Conservation (phyloP, 2,797 vertebrate genomes). For the Lindbergichthys nudifrons region DNA sequence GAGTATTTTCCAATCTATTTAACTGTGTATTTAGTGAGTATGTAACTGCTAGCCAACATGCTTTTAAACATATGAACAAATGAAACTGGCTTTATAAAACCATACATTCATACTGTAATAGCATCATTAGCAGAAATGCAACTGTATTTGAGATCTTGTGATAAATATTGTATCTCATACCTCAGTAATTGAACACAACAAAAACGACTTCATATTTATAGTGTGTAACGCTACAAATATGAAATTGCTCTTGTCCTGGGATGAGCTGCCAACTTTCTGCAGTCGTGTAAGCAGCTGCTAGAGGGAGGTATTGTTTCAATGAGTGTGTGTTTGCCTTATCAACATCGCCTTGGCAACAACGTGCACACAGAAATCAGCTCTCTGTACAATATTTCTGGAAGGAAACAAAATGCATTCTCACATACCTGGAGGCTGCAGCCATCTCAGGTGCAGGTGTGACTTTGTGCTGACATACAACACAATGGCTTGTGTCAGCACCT, state of each 20-base stretch:
- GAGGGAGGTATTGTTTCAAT: slow-evolving; percentile 16
- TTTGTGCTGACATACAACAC: slow-evolving; percentile 24
- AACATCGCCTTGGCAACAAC: neutral
- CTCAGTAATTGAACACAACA: neutral
- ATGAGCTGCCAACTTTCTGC: neutral
- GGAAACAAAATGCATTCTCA: neutral
- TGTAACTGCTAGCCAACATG: neutral
- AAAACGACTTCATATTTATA: neutral
- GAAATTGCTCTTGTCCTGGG: neutral
- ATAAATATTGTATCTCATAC: neutral
- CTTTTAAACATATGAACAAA: neutral
- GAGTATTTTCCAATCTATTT: slow-evolving; percentile 7
- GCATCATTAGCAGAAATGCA: neutral
- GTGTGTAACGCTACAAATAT: neutral
- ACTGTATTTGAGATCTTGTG: neutral
- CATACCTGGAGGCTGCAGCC: slow-evolving; percentile 9
- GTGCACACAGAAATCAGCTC: neutral
- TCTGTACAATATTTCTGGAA: neutral
- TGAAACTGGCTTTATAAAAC: neutral
- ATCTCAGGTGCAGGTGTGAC: slow-evolving; percentile 19
- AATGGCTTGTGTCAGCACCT: slow-evolving; percentile 45
- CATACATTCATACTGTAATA: neutral
- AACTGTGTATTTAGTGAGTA: neutral
- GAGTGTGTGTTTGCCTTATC: neutral
- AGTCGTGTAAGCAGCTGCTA: slow-evolving; percentile 21